These are phyloP conservation scores for Pinctada fucata DNA, from an alignment of 2,888 invertebrate species.

Conservation along the genomic window DNA sequence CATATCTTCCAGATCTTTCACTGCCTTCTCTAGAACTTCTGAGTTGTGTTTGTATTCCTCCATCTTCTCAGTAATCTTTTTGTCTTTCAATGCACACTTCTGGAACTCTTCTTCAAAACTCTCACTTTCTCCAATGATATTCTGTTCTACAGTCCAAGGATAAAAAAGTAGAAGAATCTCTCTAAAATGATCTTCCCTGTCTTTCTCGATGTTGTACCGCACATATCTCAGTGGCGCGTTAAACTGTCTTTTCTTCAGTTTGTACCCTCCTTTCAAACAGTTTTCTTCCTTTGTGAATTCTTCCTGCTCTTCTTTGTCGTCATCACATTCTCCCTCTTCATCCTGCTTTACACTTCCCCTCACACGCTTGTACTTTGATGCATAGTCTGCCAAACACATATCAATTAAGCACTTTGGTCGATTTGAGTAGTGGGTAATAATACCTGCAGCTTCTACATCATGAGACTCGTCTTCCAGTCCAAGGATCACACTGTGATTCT, in stretches of 20 bases:
- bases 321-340: no score
- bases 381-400: background rate
- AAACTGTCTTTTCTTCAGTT: background rate
- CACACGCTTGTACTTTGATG: background rate
- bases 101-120: constrained; percentile 17
- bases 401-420: background rate
- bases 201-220: background rate
- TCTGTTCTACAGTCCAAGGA: background rate
- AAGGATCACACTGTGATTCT: constrained; percentile 38
- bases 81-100: background rate
- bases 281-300: background rate
- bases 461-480: background rate
- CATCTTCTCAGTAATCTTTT: background rate
- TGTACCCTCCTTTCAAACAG: background rate
- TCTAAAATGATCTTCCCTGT: background rate
- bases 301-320: background rate
- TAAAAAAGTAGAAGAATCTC: background rate
- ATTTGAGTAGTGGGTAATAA: background rate
- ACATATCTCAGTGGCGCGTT: background rate
- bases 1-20: background rate
- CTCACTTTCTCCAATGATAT: constrained; percentile 6
- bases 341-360: background rate
- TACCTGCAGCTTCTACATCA: background rate
- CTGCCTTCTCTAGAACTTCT: background rate
- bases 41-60: background rate